A percentile compares a stretch with the other conserved stretches of the same genome.
Evolutionary conservation across 2,113 vertebrate genomes (phyloP).

Genomic region (Petrocephalus microphthalmus): DNA sequence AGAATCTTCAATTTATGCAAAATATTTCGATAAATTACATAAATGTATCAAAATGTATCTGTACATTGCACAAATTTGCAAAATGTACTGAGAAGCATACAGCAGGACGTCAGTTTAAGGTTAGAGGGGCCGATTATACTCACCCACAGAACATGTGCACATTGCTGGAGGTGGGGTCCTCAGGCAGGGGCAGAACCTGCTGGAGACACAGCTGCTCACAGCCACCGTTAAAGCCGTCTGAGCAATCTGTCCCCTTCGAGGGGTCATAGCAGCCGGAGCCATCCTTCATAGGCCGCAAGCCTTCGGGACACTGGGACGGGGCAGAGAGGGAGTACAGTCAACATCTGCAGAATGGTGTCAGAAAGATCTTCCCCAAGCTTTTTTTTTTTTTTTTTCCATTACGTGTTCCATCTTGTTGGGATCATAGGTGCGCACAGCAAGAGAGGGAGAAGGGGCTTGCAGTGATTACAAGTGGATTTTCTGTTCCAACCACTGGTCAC

Average conservation of each 20-base stretch:
- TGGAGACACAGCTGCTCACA: constrained; percentile 96
- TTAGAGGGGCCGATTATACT: constrained; percentile 46
- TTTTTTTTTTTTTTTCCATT: no score
- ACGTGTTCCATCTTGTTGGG: no score
- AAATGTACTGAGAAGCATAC: not conserved
- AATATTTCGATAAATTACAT: not conserved
- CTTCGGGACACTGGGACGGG: constrained; percentile 76
- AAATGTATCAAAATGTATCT: not conserved
- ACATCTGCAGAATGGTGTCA: not conserved
- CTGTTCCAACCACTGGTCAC: not conserved
- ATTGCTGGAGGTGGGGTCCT: constrained; percentile 80
- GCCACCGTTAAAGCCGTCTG: constrained; percentile 92
- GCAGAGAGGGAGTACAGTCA: constrained; percentile 33
- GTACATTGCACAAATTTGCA: not conserved
- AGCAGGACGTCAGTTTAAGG: not conserved
- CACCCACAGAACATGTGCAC: constrained; percentile 98
- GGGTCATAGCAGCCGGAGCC: constrained; percentile 93
- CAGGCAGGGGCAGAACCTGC: constrained; percentile 80
- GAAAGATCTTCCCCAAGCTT: not conserved
- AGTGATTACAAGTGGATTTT: not conserved
- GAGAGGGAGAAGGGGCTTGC: not conserved
- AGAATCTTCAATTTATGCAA: not conserved
- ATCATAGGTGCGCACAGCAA: not conserved
- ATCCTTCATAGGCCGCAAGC: constrained; percentile 93
- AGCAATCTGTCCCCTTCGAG: constrained; percentile 93